Evolutionary conservation across 2,797 vertebrate species (phyloP).

Genomic region (Melanotaenia pygmaea): DNA sequence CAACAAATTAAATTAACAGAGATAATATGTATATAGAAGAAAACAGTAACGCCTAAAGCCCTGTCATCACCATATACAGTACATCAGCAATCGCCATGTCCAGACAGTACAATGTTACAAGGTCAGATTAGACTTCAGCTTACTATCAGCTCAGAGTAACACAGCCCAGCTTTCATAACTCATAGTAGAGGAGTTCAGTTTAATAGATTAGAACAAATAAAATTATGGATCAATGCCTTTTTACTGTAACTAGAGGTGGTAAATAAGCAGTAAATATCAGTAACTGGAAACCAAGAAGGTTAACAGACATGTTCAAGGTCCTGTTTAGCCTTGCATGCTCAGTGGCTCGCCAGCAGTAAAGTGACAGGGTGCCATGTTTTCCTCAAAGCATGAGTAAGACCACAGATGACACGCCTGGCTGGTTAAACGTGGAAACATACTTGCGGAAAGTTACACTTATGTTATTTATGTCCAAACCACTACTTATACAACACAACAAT

Average conservation of each 20-base stretch:
- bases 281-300: conserved; percentile 29
- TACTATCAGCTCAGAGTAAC: background rate
- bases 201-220: background rate
- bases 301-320: conserved; percentile 21
- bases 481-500: conserved; percentile 30
- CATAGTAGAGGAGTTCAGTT: background rate
- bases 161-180: background rate
- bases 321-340: conserved; percentile 29
- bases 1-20: conserved; percentile 10
- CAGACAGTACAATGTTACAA: background rate
- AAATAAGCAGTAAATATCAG: conserved; percentile 30
- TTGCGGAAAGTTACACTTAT: conserved; percentile 41
- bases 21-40: conserved; percentile 1
- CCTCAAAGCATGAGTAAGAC: conserved; percentile 57
- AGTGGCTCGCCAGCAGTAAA: conserved; percentile 31
- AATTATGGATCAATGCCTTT: background rate
- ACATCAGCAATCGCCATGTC: background rate
- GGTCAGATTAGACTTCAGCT: background rate
- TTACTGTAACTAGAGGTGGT: conserved; percentile 24
- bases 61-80: background rate
- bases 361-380: conserved; percentile 44
- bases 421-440: conserved; percentile 59
- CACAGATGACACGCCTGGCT: conserved; percentile 57
- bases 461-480: conserved; percentile 46
- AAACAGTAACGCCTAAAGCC: conserved; percentile 12